phyloP scores from a whole-genome alignment of 2,888 invertebrate genomes.

The Machimus rusticus region DNA sequence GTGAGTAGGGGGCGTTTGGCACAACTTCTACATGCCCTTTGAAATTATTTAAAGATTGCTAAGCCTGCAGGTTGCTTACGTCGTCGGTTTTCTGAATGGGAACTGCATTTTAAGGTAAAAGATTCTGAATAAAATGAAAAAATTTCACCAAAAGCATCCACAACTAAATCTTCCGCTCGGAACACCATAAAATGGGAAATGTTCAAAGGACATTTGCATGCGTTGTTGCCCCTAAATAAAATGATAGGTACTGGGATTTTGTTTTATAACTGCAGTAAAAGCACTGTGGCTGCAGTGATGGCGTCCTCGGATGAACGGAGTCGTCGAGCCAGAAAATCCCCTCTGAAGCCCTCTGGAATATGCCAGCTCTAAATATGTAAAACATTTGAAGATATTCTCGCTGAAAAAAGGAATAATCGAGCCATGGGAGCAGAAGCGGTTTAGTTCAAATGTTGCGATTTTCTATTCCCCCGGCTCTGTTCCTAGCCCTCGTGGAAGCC shows the following conservation, averaged over 20 bases:
- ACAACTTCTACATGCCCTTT: background rate
- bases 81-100: background rate
- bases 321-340: background rate
- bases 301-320: background rate
- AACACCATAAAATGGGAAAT: background rate
- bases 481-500: background rate
- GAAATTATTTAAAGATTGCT: background rate
- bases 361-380: background rate
- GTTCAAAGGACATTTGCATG: background rate
- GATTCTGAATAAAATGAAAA: background rate
- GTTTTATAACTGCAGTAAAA: constrained; percentile 16
- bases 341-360: background rate
- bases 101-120: background rate
- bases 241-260: constrained; percentile 10
- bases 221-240: background rate
- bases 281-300: background rate
- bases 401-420: background rate
- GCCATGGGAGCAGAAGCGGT: background rate
- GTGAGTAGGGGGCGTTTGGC: background rate
- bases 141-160: background rate
- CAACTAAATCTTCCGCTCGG: background rate
- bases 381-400: background rate
- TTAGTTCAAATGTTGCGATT: background rate
- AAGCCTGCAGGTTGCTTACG: background rate
- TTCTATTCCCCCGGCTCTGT: background rate